Base-by-base conservation (phyloP, 2,888 invertebrate species). In the Oxyscelio sp. region DNA sequence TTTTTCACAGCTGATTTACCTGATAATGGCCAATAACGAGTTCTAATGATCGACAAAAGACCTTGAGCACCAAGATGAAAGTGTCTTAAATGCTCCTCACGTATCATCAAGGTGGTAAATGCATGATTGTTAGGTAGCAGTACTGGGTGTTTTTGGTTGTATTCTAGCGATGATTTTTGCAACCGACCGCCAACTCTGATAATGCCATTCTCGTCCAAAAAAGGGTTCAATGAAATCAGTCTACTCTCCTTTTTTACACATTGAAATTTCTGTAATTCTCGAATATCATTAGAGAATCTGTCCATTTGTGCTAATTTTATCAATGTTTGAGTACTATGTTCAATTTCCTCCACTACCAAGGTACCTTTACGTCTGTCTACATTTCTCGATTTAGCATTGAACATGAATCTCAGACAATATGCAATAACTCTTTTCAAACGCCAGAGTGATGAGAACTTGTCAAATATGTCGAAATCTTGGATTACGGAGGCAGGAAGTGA, bases 161-260 rank as follows among this genome's bases (percentile, higher is more conserved):
- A 59, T 2, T 56, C 45, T 22, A 70, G 11, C 4, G 0, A 19
- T 4, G 78, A 48, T 58, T 78, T 54, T 40, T 48, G 61, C 5
- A 80, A 63, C 52, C 81, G 45, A 17, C 73, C 74, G 13, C 66
- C 66, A 3, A 80, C 50, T 13, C 80, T 21, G 15, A 80, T 43
- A 17, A 66, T 34, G 6, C 52, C 70, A 0, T 27, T 22, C 0
- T 19, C 13, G 19, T 68, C 81, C 8, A 58, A n/a, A 45, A 45
- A 54, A 1, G 52, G 79, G 1, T 24, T 19, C 11, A 79, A 34
- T n/a, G 8, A 13, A 4, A 15, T 13, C 34, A 43, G 13, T 27
- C 13, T 11, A 15, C 50, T 45, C 4, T 24, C 17, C 4, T 13
- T 21, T 9, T 48, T 48, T 0, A 74, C 48, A 54, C 70, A 0